phyloP scores from a whole-genome alignment of 2,797 vertebrate genomes.

The Hapalemur alaotrensis region DNA sequence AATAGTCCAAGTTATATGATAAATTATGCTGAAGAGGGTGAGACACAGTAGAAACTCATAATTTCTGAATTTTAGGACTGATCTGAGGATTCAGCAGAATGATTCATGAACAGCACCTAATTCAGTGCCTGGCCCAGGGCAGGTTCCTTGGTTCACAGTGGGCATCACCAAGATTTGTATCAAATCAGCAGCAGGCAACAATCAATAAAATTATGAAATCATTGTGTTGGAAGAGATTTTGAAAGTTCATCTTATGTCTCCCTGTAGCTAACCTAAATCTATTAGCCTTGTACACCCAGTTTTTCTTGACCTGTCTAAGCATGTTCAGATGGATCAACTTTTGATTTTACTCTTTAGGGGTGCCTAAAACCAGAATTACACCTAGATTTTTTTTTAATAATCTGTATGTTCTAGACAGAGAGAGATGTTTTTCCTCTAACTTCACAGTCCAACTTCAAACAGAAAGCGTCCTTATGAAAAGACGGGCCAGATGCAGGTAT shows the following conservation, averaged over 20 bases:
- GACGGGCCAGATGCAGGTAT: constrained; percentile 70
- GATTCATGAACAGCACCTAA: neutral
- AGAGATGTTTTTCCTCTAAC: constrained; percentile 62
- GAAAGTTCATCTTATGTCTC: neutral
- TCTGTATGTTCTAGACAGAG: constrained; percentile 17
- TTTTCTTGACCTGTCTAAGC: neutral
- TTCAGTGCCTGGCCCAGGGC: neutral
- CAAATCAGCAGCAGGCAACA: neutral
- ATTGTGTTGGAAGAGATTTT: neutral
- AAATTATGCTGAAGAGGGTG: neutral
- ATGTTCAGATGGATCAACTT: neutral
- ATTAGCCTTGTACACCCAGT: neutral
- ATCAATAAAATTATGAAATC: constrained; percentile 1
- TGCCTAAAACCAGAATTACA: constrained; percentile 45
- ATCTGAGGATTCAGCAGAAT: neutral
- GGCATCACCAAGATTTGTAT: neutral
- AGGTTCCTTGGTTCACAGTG: neutral
- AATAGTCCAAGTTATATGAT: neutral
- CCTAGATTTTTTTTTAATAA: constrained; percentile 38
- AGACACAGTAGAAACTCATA: neutral
- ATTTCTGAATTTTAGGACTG: neutral
- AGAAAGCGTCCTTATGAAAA: constrained; percentile 64
- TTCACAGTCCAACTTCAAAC: constrained; percentile 74
- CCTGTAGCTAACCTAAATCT: neutral
- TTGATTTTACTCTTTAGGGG: neutral